phyloP scores from a whole-genome alignment of 2,113 vertebrate genomes.

The Ploceus nigricollis region DNA sequence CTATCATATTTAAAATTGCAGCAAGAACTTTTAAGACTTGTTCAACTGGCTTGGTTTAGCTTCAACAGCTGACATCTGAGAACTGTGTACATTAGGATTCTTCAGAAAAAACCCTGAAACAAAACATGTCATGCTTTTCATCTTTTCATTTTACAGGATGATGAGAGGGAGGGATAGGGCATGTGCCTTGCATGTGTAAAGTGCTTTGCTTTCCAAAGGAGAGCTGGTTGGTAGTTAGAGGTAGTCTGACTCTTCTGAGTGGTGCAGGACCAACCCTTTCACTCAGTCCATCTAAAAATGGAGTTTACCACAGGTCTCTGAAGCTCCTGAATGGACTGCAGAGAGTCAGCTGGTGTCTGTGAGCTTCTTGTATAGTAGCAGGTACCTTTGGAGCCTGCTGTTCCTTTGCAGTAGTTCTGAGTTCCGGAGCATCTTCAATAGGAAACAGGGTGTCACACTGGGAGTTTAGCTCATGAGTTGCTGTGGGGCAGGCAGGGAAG shows the following conservation, averaged over 20 bases:
- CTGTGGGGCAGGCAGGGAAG: neutral
- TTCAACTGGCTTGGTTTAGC: slow-evolving; percentile 8
- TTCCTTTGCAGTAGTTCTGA: neutral
- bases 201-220: neutral
- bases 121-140: slow-evolving; percentile 17
- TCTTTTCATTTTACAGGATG: neutral
- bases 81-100: neutral
- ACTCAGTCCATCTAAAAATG: neutral
- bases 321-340: neutral
- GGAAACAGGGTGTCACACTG: neutral
- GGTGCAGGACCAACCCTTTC: neutral
- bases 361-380: neutral
- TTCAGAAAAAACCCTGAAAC: neutral
- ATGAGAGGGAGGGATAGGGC: neutral
- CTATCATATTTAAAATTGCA: neutral
- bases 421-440: neutral
- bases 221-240: neutral
- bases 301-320: neutral
- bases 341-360: neutral
- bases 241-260: neutral
- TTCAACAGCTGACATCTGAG: neutral
- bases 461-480: neutral
- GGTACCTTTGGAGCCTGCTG: neutral
- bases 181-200: neutral
- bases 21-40: slow-evolving; percentile 27